Conservation (phyloP, 1,140 invertebrate species). For the Drosophila sturtevanti region DNA sequence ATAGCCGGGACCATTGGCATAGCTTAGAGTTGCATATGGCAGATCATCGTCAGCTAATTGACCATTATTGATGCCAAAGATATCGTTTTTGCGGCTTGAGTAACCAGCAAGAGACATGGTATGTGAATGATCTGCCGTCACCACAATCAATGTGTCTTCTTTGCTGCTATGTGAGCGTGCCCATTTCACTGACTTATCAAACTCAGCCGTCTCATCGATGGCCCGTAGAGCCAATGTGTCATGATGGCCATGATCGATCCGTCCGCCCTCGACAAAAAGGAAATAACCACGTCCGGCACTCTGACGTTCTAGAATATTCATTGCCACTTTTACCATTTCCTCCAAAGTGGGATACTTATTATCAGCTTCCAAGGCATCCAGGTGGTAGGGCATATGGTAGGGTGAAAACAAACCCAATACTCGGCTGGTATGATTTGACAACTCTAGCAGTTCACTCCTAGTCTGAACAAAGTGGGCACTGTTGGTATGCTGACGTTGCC, state of each 20-base stretch:
- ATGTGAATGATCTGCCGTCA: conserved; percentile 89
- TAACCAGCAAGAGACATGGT: conserved; percentile 88
- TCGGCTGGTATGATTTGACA: conserved; percentile 82
- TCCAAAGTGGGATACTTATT: conserved; percentile 88
- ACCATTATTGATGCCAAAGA: conserved; percentile 84
- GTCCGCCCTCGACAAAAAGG: conserved; percentile 87
- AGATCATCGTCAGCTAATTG: conserved; percentile 78
- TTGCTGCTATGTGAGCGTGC: conserved; percentile 85
- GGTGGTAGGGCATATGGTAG: conserved; percentile 84
- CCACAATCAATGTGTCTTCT: conserved; percentile 87
- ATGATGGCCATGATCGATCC: conserved; percentile 90
- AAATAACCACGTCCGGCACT: conserved; percentile 90
- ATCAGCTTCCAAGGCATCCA: conserved; percentile 84
- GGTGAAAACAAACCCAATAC: conserved; percentile 84
- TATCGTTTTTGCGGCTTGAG: conserved; percentile 87
- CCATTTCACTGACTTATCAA: conserved; percentile 86
- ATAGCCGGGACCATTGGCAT: conserved; percentile 87
- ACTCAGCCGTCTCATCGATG: conserved; percentile 88
- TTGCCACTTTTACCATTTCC: conserved; percentile 90
- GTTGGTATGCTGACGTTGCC: conserved; percentile 83
- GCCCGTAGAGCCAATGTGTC: conserved; percentile 86
- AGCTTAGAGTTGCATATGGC: conserved; percentile 86
- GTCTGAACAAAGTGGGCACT: conserved; percentile 87
- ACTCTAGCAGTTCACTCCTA: conserved; percentile 83
- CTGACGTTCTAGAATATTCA: conserved; percentile 86